These are phyloP conservation scores for Sisyra nigra DNA, from an alignment of 2,888 invertebrate genomes.

Conservation along the genomic window DNA sequence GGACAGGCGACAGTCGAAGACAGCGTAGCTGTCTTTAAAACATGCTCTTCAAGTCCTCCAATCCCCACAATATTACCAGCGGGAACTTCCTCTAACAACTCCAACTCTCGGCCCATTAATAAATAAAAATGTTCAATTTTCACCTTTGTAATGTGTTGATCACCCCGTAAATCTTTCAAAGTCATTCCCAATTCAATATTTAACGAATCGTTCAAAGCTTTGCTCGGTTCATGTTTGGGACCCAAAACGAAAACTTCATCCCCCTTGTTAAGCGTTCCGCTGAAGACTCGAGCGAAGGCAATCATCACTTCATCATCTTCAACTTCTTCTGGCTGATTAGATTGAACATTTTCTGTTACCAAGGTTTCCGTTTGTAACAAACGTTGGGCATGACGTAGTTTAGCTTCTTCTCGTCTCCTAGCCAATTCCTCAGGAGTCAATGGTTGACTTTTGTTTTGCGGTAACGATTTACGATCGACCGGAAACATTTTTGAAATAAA, in stretches of 20 bases:
- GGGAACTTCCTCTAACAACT: constrained; percentile 57
- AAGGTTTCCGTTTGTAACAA: constrained; percentile 12
- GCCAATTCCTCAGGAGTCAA: constrained; percentile 60
- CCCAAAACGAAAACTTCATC: constrained; percentile 68
- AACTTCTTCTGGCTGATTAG: constrained; percentile 12
- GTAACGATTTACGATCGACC: constrained; percentile 54
- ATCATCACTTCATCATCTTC: constrained; percentile 47
- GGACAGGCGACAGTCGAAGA: constrained; percentile 69
- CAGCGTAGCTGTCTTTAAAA: constrained; percentile 81
- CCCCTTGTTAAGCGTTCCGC: constrained; percentile 64
- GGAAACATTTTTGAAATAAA: constrained; percentile 85
- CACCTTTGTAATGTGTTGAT: constrained; percentile 47
- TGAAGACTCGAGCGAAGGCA: constrained; percentile 86
- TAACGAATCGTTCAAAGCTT: constrained; percentile 15
- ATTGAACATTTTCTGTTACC: neutral
- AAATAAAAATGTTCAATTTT: constrained; percentile 65
- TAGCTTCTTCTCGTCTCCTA: constrained; percentile 46
- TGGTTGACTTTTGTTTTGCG: constrained; percentile 65
- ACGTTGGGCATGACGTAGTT: constrained; percentile 44
- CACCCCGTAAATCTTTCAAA: constrained; percentile 40
- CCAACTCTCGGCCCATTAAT: constrained; percentile 85
- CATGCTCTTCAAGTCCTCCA: constrained; percentile 66
- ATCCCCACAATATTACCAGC: constrained; percentile 89
- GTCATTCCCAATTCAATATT: constrained; percentile 31
- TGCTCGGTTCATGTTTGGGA: constrained; percentile 71